Conservation (phyloP, 2,888 invertebrate genomes). For the Lycaena phlaeas region DNA sequence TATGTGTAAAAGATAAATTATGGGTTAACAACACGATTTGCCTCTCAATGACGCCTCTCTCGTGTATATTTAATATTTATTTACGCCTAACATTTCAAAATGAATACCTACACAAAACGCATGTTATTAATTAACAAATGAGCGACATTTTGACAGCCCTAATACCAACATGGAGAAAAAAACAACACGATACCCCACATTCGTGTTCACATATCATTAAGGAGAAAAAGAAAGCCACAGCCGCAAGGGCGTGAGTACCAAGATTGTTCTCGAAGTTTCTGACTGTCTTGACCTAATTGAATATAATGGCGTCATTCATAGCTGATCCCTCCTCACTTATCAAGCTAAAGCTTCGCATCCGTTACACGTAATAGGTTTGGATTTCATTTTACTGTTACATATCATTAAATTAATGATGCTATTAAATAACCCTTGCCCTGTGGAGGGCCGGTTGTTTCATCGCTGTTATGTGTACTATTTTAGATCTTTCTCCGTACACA, state of each 20-base stretch:
- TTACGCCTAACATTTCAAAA: no score
- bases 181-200: slow-evolving; percentile 38
- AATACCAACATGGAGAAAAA: slow-evolving; percentile 4
- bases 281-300: slow-evolving; percentile 68
- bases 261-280: slow-evolving; percentile 63
- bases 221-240: slow-evolving; percentile 60
- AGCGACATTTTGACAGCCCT: slow-evolving; percentile 5
- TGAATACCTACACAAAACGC: no score
- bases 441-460: slow-evolving; percentile 26
- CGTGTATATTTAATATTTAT: no score
- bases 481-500: background rate
- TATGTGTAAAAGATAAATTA: no score
- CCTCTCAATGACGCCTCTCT: no score
- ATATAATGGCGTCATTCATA: slow-evolving; percentile 66
- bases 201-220: slow-evolving; percentile 58
- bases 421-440: slow-evolving; percentile 36
- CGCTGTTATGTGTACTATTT: slow-evolving; percentile 20
- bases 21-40: no score
- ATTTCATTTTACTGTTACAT: slow-evolving; percentile 44
- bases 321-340: slow-evolving; percentile 47
- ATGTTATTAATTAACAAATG: no score
- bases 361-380: slow-evolving; percentile 24
- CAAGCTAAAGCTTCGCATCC: slow-evolving; percentile 26
- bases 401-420: slow-evolving; percentile 49
- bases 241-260: slow-evolving; percentile 51